Base-by-base conservation (phyloP, 2,113 vertebrate species). In the Podiceps cristatus region DNA sequence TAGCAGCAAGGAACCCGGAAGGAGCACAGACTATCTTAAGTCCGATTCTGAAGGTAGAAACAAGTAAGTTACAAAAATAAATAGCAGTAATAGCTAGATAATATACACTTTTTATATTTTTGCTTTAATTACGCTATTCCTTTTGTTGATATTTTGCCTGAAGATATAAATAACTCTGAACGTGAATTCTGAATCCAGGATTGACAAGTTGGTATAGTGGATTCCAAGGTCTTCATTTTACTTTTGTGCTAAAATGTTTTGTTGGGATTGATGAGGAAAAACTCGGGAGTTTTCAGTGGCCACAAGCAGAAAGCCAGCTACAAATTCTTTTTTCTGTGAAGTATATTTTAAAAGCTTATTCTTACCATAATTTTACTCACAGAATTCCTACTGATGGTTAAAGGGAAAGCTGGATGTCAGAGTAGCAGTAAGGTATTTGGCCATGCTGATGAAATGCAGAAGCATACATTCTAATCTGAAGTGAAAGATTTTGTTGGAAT, bases 31-130 rank as follows among this genome's bases (percentile, higher is more conserved):
- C 96, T 97, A 97, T 69, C 60, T 96, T 99, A 96, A 98, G 98
- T 96, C 98, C 98, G 74, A 40, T 98, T 75, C 97, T 97, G 40
- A 97, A 94, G 35, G 93, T 98, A 40, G 97, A 99, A 96, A 99
- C 98, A 95, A 98, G 99, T 99, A 98, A 99, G 99, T 98, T 79
- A 52, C 4, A 47, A 88, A 88, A 88, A 79, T 11, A 92, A 88
- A 69, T 81, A 42, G 35, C 49, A 72, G 7, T 58, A 42, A 82
- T 67, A 80, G 77, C 13, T n/a, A 86, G 37, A 53, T 53, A 63
- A 50, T 52, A 2, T 27, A 35, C 4, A 6, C 7, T 66, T 75
- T 29, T 55, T 6, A 7, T 42, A 27, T 42, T 92, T 72, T 66
- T n/a, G 11, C 17, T 82, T 83, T 73, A 53, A 58, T 63, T 44